phyloP scores from a whole-genome alignment of 2,888 invertebrate species.

The Watsonalla binaria region DNA sequence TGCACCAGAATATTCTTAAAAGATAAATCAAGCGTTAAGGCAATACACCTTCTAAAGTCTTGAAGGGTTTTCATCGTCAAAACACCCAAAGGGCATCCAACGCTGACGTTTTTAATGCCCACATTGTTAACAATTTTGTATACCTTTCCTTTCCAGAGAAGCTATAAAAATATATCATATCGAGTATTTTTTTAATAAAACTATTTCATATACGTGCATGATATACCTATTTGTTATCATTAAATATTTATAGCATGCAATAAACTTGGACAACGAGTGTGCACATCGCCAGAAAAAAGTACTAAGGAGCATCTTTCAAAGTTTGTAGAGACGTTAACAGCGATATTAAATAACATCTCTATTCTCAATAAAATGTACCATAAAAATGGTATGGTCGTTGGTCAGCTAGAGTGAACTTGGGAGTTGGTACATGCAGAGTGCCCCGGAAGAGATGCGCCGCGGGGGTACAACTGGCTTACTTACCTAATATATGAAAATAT shows the following conservation, averaged over 20 bases:
- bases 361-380: slow-evolving; percentile 66
- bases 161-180: background rate
- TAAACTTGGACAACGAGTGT: slow-evolving; percentile 49
- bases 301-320: slow-evolving; percentile 42
- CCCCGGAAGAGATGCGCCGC: slow-evolving; percentile 59
- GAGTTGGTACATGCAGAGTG: slow-evolving; percentile 23
- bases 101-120: background rate
- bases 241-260: slow-evolving; percentile 53
- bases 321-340: slow-evolving; percentile 68
- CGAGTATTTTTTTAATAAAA: slow-evolving; percentile 12
- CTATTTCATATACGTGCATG: background rate
- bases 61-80: no score
- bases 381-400: slow-evolving; percentile 47
- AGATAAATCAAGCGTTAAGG: no score
- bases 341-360: slow-evolving; percentile 75
- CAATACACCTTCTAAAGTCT: no score
- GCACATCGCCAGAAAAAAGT: slow-evolving; percentile 34
- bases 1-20: no score
- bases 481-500: slow-evolving; percentile 69
- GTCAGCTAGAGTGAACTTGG: slow-evolving; percentile 22
- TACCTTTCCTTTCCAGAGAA: background rate
- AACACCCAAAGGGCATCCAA: background rate
- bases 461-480: slow-evolving; percentile 47
- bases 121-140: slow-evolving; percentile 13
- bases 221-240: slow-evolving; percentile 34